phyloP scores from a whole-genome alignment of 1,140 invertebrate genomes.

The Psilanteris sp. region DNA sequence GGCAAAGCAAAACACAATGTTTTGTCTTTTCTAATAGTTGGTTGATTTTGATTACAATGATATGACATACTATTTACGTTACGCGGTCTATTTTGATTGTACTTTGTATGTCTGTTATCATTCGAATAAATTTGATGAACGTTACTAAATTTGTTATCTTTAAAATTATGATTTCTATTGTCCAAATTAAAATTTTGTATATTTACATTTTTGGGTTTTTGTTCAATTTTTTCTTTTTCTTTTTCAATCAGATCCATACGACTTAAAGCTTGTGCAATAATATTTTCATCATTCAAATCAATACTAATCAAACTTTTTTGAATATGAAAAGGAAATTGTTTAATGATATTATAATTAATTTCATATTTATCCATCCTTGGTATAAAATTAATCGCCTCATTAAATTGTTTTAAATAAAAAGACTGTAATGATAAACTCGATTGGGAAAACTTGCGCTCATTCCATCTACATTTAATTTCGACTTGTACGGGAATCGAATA shows the following conservation, averaged over 20 bases:
- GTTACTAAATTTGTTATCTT: too few species aligned
- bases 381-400: constrained; percentile 37
- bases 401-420: constrained; percentile 45
- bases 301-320: background rate
- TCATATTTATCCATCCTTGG: constrained; percentile 14
- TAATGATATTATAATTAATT: constrained; percentile 9
- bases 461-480: constrained; percentile 42
- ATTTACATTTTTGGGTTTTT: background rate
- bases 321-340: constrained; percentile 14
- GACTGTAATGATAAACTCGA: constrained; percentile 20
- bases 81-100: too few species aligned
- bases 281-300: background rate
- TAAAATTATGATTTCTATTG: too few species aligned
- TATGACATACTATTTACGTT: too few species aligned
- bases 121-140: too few species aligned
- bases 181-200: too few species aligned
- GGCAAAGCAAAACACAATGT: too few species aligned
- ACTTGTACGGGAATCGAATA: constrained; percentile 51
- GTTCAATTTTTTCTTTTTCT: constrained; percentile 10
- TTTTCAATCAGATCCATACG: constrained; percentile 1
- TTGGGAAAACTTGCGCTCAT: constrained; percentile 3
- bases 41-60: too few species aligned
- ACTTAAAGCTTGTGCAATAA: constrained; percentile 1
- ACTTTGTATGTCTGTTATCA: too few species aligned
- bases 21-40: too few species aligned